A percentile compares a stretch with the other conserved stretches of the same genome.
Conservation (phyloP, 1,140 invertebrate species). For the Lepeophtheirus salmonis region DNA sequence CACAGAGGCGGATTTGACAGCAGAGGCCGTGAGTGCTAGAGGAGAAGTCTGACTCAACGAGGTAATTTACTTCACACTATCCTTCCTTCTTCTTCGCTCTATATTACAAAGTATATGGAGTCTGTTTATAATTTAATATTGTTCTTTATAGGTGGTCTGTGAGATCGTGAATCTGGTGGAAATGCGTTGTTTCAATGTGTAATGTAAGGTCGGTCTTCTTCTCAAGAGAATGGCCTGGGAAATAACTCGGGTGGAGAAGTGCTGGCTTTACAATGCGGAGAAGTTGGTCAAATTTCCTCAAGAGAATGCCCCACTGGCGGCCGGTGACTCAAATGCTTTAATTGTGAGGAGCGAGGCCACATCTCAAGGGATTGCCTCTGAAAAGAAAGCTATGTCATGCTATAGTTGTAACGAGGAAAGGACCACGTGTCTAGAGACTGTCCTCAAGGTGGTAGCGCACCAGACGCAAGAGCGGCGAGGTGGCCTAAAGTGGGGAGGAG, state of each 20-base stretch:
- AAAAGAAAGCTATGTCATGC: constrained; percentile 30
- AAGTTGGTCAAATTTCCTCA: constrained; percentile 67
- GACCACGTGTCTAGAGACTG: constrained; percentile 68
- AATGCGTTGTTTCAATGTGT: constrained; percentile 57
- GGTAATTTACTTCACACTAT: neutral
- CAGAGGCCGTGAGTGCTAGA: neutral
- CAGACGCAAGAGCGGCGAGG: constrained; percentile 10
- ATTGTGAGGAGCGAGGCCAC: constrained; percentile 69
- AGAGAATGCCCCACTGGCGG: constrained; percentile 52
- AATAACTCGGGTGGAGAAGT: constrained; percentile 14
- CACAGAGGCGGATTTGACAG: neutral
- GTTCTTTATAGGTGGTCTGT: neutral
- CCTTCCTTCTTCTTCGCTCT: too few relatives aligned
- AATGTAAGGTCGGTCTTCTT: constrained; percentile 71
- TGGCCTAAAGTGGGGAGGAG: neutral
- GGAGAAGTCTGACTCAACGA: neutral
- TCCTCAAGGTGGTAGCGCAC: constrained; percentile 39
- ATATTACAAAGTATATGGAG: too few relatives aligned
- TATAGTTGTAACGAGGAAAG: constrained; percentile 73
- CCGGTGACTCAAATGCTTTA: constrained; percentile 44
- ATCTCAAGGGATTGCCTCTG: constrained; percentile 57
- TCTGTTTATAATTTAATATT: too few relatives aligned
- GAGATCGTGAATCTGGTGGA: neutral
- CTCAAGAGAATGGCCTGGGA: constrained; percentile 54
- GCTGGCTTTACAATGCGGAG: constrained; percentile 73